Conservation (phyloP, 2,888 invertebrate species). For the Polia nebulosa region DNA sequence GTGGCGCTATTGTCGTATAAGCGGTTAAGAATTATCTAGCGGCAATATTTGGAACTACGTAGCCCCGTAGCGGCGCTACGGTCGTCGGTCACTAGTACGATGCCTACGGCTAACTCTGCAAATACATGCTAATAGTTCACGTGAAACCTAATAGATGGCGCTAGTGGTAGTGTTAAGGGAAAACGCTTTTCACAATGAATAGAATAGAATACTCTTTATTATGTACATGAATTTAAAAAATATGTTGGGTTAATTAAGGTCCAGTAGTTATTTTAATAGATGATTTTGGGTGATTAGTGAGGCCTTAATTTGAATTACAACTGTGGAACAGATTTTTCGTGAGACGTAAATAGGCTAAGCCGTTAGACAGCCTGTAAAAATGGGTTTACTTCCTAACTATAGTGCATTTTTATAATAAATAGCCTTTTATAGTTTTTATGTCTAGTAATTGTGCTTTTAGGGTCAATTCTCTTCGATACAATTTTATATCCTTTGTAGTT, state of each 20-base stretch:
- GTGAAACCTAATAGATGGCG: constrained; percentile 46
- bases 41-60: constrained; percentile 41
- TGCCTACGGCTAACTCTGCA: background rate
- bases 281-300: background rate
- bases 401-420: too few relatives aligned
- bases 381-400: too few relatives aligned
- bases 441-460: background rate
- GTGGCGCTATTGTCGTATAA: constrained; percentile 12
- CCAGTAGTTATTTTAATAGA: background rate
- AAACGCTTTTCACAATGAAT: background rate
- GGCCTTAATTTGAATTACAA: too few relatives aligned
- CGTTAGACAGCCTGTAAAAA: background rate
- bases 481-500: background rate
- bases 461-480: background rate
- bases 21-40: background rate
- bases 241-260: too few relatives aligned
- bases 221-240: too few relatives aligned
- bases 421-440: constrained; percentile 1
- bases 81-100: background rate
- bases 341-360: too few relatives aligned
- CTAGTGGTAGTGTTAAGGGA: constrained; percentile 1
- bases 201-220: too few relatives aligned
- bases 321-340: too few relatives aligned
- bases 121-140: constrained; percentile 23
- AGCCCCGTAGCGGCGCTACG: background rate